Conservation (phyloP, 2,113 vertebrate genomes). For the Grammomys surdaster region DNA sequence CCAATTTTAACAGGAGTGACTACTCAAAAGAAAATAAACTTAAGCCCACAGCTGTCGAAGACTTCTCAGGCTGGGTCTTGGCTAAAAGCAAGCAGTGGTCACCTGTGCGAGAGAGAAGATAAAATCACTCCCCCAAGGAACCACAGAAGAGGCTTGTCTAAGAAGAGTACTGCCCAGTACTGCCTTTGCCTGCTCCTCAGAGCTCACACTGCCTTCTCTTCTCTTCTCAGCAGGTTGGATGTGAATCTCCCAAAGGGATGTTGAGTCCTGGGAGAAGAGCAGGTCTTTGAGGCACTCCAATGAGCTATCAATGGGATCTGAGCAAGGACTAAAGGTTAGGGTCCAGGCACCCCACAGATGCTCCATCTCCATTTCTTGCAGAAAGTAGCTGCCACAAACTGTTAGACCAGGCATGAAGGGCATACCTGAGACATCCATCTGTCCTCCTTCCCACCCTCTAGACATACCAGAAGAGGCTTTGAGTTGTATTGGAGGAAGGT, state of each 20-base stretch:
- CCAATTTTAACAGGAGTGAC: slow-evolving; percentile 82
- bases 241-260: background rate
- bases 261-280: background rate
- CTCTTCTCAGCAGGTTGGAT: slow-evolving; percentile 80
- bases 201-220: slow-evolving; percentile 95
- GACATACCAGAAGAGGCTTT: background rate
- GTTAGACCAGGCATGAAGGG: background rate
- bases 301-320: slow-evolving; percentile 88
- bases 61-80: slow-evolving; percentile 67
- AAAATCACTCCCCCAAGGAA: slow-evolving; percentile 82
- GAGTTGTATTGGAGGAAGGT: background rate
- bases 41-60: slow-evolving; percentile 81
- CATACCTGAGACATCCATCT: background rate
- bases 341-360: slow-evolving; percentile 93
- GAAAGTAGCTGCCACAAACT: slow-evolving; percentile 66
- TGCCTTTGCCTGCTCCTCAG: slow-evolving; percentile 89
- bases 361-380: slow-evolving; percentile 87
- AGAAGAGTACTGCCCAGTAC: slow-evolving; percentile 92
- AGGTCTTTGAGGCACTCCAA: slow-evolving; percentile 87
- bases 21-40: slow-evolving; percentile 85
- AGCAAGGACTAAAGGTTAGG: slow-evolving; percentile 94
- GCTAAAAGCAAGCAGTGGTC: slow-evolving; percentile 76
- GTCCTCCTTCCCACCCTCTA: background rate
- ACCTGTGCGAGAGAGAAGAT: slow-evolving; percentile 84
- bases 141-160: slow-evolving; percentile 88